Conservation (phyloP, 2,113 vertebrate genomes). For the Amia ocellicauda region DNA sequence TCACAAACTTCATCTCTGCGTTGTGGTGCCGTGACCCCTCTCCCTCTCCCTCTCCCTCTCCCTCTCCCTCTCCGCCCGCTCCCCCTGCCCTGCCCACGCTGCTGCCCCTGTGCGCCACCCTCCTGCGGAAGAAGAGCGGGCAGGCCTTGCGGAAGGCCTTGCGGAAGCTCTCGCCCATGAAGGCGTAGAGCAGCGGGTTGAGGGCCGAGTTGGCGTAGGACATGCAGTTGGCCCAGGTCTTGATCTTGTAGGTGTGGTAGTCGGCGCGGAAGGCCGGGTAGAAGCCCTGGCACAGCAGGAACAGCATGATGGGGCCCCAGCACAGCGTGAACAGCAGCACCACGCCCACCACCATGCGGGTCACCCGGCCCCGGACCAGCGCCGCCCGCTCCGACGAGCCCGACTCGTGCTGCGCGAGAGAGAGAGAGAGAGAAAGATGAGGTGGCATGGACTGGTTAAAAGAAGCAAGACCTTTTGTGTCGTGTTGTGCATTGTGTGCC, state of each 20-base stretch:
- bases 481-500: too few relatives aligned
- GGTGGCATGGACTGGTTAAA: too few relatives aligned
- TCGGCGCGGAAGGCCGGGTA: slow-evolving; percentile 43
- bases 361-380: slow-evolving; percentile 46
- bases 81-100: slow-evolving; percentile 37
- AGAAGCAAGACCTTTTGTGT: too few relatives aligned
- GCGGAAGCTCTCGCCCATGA: slow-evolving; percentile 67
- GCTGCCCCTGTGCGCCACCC: slow-evolving; percentile 50
- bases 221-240: slow-evolving; percentile 70
- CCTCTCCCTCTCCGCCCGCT: background rate
- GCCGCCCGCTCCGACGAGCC: slow-evolving; percentile 45
- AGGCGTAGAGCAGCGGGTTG: slow-evolving; percentile 62
- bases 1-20: slow-evolving; percentile 60
- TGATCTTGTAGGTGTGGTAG: slow-evolving; percentile 62
- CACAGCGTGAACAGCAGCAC: slow-evolving; percentile 65
- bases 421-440: background rate
- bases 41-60: background rate
- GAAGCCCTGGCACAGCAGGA: slow-evolving; percentile 63
- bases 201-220: slow-evolving; percentile 66
- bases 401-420: slow-evolving; percentile 41
- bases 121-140: slow-evolving; percentile 47
- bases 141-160: slow-evolving; percentile 63
- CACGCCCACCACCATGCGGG: slow-evolving; percentile 64
- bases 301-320: slow-evolving; percentile 68
- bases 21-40: slow-evolving; percentile 12